These are phyloP conservation scores for Octopus bimaculoides DNA, from an alignment of 1,140 invertebrate genomes.

Conservation along the genomic window DNA sequence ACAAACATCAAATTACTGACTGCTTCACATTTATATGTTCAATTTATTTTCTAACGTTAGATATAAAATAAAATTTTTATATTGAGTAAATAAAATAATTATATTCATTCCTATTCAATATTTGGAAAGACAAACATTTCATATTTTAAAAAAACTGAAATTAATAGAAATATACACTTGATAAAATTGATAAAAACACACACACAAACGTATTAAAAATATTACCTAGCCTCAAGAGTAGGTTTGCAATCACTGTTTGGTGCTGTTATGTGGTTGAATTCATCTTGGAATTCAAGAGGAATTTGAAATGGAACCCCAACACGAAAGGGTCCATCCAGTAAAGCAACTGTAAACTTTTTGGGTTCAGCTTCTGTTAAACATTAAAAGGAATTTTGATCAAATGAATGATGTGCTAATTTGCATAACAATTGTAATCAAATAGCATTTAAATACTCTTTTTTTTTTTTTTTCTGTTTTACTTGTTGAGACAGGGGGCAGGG, in stretches of 20 bases:
- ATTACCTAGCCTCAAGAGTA: conserved; percentile 50
- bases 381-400: neutral
- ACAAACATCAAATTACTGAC: too few species aligned
- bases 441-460: neutral
- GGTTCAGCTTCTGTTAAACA: conserved; percentile 50
- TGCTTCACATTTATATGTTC: too few species aligned
- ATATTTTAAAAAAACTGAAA: too few species aligned
- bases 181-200: too few species aligned
- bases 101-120: too few species aligned
- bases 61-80: too few species aligned
- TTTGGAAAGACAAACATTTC: too few species aligned
- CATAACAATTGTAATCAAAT: neutral
- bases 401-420: neutral
- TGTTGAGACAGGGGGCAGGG: neutral
- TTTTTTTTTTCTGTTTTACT: neutral
- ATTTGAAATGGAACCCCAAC: conserved; percentile 54
- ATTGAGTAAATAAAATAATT: too few species aligned
- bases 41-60: too few species aligned
- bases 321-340: conserved; percentile 54
- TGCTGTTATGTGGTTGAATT: conserved; percentile 51
- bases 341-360: conserved; percentile 51
- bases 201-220: neutral
- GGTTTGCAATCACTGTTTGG: conserved; percentile 44
- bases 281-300: conserved; percentile 55
- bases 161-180: too few species aligned